phyloP scores from a whole-genome alignment of 2,113 vertebrate genomes.

The Struthidea cinerea region DNA sequence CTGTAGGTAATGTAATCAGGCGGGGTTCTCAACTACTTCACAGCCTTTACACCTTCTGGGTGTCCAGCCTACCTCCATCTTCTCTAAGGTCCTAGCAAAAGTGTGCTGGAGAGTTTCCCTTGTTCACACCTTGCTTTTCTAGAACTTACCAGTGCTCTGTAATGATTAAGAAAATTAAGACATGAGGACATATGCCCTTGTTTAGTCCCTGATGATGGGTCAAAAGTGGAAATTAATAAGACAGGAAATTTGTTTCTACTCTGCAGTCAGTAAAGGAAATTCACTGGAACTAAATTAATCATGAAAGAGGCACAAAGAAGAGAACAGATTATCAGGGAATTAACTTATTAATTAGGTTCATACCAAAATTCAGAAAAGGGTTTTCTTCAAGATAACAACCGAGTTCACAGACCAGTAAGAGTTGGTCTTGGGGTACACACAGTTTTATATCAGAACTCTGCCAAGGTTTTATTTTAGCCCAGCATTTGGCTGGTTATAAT shows the following conservation, averaged over 20 bases:
- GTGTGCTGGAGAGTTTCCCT: background rate
- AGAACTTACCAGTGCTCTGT: background rate
- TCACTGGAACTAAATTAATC: slow-evolving; percentile 58
- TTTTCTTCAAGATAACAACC: background rate
- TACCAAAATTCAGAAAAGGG: background rate
- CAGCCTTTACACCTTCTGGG: background rate
- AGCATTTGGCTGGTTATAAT: background rate
- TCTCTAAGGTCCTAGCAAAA: background rate
- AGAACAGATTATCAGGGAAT: slow-evolving; percentile 17
- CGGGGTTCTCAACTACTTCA: background rate
- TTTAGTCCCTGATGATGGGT: background rate
- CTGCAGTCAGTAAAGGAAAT: slow-evolving; percentile 34
- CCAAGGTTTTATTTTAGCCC: background rate
- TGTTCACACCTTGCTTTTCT: background rate
- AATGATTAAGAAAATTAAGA: background rate
- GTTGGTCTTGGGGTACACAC: background rate
- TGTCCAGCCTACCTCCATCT: background rate
- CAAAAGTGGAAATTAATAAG: slow-evolving; percentile 9
- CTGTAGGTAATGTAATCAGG: background rate
- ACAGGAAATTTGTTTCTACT: slow-evolving; percentile 14
- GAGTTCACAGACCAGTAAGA: background rate
- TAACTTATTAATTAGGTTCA: slow-evolving; percentile 40
- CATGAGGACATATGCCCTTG: background rate
- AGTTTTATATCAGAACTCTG: background rate
- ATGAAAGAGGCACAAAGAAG: background rate